phyloP scores from a whole-genome alignment of 30 jellyfish, hydroid and myxozoan species.

The Chrysaora quinquecirrha region DNA sequence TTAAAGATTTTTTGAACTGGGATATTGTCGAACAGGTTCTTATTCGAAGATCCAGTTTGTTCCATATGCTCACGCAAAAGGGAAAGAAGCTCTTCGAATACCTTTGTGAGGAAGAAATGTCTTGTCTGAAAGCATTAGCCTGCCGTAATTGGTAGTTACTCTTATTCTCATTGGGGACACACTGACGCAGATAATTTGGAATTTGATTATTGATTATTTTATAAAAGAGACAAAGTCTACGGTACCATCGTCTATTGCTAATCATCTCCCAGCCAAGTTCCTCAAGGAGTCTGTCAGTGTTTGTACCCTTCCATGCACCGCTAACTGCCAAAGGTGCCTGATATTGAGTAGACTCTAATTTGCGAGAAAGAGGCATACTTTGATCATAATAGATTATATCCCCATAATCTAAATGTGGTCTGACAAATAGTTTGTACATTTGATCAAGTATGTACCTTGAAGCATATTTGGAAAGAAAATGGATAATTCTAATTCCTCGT shows the following conservation, averaged over 20 bases:
- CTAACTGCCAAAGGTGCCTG: constrained; percentile 16
- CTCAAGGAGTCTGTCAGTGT: background rate
- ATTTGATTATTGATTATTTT: constrained; percentile 14
- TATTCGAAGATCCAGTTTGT: constrained; percentile 39
- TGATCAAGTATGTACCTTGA: constrained; percentile 13
- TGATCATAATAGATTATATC: constrained; percentile 18
- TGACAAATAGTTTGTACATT: constrained; percentile 8
- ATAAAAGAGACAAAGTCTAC: too few relatives aligned
- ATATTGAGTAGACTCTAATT: constrained; percentile 22
- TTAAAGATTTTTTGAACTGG: constrained; percentile 31
- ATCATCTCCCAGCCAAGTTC: background rate
- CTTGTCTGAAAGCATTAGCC: constrained; percentile 15
- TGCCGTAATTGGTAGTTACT: constrained; percentile 21
- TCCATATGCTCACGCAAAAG: constrained; percentile 28
- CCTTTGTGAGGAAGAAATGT: constrained; percentile 35
- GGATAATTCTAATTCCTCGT: constrained; percentile 21
- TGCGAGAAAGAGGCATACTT: constrained; percentile 9
- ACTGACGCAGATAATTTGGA: constrained; percentile 20
- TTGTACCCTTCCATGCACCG: constrained; percentile 13
- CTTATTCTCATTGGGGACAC: constrained; percentile 45
- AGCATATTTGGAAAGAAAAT: constrained; percentile 41
- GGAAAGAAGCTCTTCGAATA: constrained; percentile 29
- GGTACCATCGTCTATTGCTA: background rate
- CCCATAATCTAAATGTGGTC: constrained; percentile 11
- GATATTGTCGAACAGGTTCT: constrained; percentile 39